phyloP scores from a whole-genome alignment of 2,888 invertebrate species.

The Polyommatus iphigenia region DNA sequence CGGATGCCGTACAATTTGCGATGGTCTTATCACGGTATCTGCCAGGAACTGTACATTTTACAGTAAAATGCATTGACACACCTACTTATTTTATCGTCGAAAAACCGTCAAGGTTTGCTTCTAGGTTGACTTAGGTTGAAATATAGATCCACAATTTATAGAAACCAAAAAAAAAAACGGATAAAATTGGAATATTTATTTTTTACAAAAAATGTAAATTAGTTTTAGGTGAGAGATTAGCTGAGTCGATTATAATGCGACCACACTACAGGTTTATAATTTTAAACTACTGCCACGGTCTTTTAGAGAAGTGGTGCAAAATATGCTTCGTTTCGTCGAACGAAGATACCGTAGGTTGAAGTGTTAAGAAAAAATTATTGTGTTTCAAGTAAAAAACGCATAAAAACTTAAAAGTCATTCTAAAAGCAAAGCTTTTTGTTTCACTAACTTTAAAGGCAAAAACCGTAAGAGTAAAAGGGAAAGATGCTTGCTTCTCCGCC shows the following conservation, averaged over 20 bases:
- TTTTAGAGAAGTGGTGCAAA: too few species aligned
- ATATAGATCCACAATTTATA: conserved; percentile 23
- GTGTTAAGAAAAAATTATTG: too few species aligned
- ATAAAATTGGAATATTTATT: conserved; percentile 7
- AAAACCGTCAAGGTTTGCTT: background rate
- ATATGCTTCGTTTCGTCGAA: too few species aligned
- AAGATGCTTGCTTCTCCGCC: too few species aligned
- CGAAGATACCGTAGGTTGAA: too few species aligned
- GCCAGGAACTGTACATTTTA: background rate
- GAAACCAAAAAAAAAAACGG: background rate
- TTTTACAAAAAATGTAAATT: background rate
- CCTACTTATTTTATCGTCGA: background rate
- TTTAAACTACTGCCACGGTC: too few species aligned
- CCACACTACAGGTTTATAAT: background rate
- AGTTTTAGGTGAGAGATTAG: conserved; percentile 9
- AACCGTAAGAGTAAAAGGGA: too few species aligned
- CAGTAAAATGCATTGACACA: background rate
- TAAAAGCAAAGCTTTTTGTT: too few species aligned
- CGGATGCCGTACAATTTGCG: background rate
- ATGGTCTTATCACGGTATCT: background rate
- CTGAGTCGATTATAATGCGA: background rate
- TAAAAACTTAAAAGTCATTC: too few species aligned
- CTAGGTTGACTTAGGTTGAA: background rate
- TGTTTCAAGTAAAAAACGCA: too few species aligned
- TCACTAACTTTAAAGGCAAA: too few species aligned